phyloP scores from a whole-genome alignment of 2,888 invertebrate species.

The Microplitis manilae region DNA sequence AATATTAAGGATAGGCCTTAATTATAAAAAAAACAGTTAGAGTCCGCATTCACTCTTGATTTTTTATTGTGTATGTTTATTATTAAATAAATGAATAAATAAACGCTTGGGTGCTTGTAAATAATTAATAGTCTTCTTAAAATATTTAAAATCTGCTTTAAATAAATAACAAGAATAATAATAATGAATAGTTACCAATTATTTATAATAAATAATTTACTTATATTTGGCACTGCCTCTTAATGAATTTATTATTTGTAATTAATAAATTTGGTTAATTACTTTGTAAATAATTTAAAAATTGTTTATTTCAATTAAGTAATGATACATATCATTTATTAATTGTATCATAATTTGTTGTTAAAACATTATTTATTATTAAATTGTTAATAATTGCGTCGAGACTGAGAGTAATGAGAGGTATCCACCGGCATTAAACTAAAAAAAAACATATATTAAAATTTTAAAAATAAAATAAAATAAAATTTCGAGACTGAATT shows the following conservation, averaged over 20 bases:
- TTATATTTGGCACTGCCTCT: background rate
- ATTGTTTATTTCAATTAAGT: background rate
- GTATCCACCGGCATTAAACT: background rate
- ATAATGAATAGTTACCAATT: too few relatives aligned
- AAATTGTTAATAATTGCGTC: background rate
- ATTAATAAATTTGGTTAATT: background rate
- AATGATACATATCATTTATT: background rate
- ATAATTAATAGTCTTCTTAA: too few relatives aligned
- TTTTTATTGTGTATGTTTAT: too few relatives aligned
- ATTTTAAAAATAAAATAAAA: background rate
- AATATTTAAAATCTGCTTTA: too few relatives aligned
- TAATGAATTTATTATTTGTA: background rate
- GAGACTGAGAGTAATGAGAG: background rate
- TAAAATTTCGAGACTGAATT: slow-evolving; percentile 14
- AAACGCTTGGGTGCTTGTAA: too few relatives aligned
- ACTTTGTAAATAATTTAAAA: background rate
- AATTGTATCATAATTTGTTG: background rate
- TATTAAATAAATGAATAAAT: too few relatives aligned
- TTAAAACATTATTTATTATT: background rate
- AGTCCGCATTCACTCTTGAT: too few relatives aligned
- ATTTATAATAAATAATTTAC: background rate
- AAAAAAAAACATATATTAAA: slow-evolving; percentile 3
- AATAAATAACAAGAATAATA: too few relatives aligned
- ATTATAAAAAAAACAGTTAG: too few relatives aligned
- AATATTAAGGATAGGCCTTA: too few relatives aligned